Evolutionary conservation across 2,797 vertebrate species (phyloP).

Genomic region (Cichlasoma orientale): DNA sequence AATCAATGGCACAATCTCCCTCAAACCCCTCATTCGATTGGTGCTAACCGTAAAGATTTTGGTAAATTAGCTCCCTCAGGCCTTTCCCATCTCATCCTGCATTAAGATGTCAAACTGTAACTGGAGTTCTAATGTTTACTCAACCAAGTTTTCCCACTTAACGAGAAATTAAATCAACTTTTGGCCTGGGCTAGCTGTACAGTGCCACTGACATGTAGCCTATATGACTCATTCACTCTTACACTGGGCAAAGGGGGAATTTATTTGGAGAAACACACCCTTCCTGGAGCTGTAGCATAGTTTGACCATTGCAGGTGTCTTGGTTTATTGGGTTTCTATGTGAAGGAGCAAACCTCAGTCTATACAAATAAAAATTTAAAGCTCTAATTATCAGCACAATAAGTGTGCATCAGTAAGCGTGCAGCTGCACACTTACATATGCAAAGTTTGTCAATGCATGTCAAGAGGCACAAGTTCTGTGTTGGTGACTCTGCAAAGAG

Average conservation of each 20-base stretch:
- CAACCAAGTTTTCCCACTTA: constrained; percentile 56
- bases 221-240: constrained; percentile 32
- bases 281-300: constrained; percentile 9
- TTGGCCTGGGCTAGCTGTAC: constrained; percentile 24
- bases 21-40: constrained; percentile 17
- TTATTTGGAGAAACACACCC: constrained; percentile 44
- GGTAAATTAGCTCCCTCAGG: constrained; percentile 17
- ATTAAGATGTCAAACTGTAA: constrained; percentile 52
- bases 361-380: constrained; percentile 9
- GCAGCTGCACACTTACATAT: background rate
- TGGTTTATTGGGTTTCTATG: constrained; percentile 30
- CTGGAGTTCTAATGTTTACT: constrained; percentile 29
- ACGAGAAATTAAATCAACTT: constrained; percentile 53
- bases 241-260: background rate
- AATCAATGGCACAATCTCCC: constrained; percentile 33
- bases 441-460: background rate
- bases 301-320: constrained; percentile 41
- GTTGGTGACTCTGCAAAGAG: background rate
- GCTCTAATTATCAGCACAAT: background rate
- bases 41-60: constrained; percentile 24
- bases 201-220: constrained; percentile 25
- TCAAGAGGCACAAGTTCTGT: background rate
- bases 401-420: background rate
- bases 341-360: constrained; percentile 1
- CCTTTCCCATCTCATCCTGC: background rate